Evolutionary conservation across 2,888 invertebrate genomes (phyloP), one percentile per base, ranked within the genome.

Genomic region (Halictus quadricinctus): DNA sequence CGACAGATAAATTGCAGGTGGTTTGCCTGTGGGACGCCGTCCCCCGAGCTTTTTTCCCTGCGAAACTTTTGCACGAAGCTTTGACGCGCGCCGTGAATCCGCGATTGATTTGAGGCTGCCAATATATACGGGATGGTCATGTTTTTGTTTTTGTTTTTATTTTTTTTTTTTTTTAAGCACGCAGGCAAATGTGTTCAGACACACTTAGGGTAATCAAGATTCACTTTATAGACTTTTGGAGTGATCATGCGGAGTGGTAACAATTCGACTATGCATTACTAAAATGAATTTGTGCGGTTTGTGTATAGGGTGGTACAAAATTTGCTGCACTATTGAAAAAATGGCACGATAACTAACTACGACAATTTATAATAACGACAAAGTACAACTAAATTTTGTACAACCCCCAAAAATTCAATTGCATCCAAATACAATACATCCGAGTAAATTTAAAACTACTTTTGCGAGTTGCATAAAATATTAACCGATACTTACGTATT

Each of bases 1-100:
- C 83, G 86, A 83, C 83, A 72, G 83, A 86, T 87, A 86, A 87
- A 87, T 83, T 81, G 83, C 78, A 48, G 86, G 76, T 58, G 80
- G 85, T 70, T 80, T 69, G 73, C 79, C 80, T 72, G 29, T 15
- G 29, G 64, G 15, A 29, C 15, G 29, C 15, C 58, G 58, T 58
- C 21, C n/a, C 58, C n/a, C n/a, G n/a, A 58, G 58, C 10, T 58
- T 58, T 58, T 58, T 58, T 54, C 1, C 8, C n/a, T n/a, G 58
- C n/a, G 58, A n/a, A 58, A n/a, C 2, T 46, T 46, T 12, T 12
- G 46, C 46, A 46, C 46, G 46, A 46, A 46, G 12, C 58, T n/a
- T n/a, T n/a, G n/a, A 58, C 58, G 10, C n/a, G n/a, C 58, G n/a
- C 58, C 58, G n/a, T 58, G n/a, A 58, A 58, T 58, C 12, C 58